phyloP scores from a whole-genome alignment of 2,113 vertebrate genomes.

The Synodontis membranacea region DNA sequence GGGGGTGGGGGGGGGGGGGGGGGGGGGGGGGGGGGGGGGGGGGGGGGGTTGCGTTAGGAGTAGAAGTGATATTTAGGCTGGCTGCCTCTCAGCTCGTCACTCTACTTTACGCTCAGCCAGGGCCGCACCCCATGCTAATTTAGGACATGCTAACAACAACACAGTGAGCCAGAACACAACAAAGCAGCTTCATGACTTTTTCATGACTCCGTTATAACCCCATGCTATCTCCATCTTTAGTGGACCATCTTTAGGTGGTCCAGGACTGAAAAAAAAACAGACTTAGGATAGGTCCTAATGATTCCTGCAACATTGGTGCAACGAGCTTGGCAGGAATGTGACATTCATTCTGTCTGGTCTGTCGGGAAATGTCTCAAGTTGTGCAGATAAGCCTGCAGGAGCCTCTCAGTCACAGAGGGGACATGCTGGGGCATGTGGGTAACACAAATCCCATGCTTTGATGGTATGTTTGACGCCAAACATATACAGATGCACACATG shows the following conservation, averaged over 20 bases:
- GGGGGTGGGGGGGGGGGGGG: too few species aligned
- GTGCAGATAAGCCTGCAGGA: constrained; percentile 50
- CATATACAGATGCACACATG: constrained; percentile 18
- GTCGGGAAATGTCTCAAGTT: constrained; percentile 43
- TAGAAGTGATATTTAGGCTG: constrained; percentile 35
- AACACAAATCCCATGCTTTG: constrained; percentile 43
- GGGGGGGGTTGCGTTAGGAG: too few species aligned
- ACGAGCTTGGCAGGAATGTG: constrained; percentile 25
- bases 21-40: too few species aligned
- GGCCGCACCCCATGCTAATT: constrained; percentile 50
- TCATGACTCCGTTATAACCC: constrained; percentile 22
- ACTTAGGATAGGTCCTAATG: not conserved
- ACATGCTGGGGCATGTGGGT: constrained; percentile 50
- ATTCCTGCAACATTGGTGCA: not conserved
- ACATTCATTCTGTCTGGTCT: constrained; percentile 28
- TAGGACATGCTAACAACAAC: constrained; percentile 49
- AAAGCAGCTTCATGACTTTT: constrained; percentile 33
- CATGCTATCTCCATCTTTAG: not conserved
- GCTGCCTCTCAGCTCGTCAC: constrained; percentile 35
- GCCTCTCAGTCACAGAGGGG: constrained; percentile 32
- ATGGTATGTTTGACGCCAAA: constrained; percentile 34
- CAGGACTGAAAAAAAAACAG: constrained; percentile 2
- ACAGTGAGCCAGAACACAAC: constrained; percentile 43
- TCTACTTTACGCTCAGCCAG: constrained; percentile 15
- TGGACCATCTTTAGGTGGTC: constrained; percentile 3